Evolutionary conservation across 2,888 invertebrate genomes (phyloP).

Genomic region (Caenorhabditis japonica): DNA sequence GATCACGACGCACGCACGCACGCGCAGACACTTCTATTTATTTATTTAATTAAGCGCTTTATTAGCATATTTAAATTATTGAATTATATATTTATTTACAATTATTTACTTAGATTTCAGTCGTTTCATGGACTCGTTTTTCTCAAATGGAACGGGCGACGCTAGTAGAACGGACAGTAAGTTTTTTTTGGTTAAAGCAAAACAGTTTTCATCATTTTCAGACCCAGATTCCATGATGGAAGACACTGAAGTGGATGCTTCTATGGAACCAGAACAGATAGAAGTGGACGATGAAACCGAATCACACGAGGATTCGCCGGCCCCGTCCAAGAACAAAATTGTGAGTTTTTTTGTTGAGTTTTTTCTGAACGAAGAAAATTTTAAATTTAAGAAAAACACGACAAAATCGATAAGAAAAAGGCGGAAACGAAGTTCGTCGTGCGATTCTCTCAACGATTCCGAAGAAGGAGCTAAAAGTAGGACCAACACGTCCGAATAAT

Average conservation of each 20-base stretch:
- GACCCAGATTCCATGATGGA: neutral
- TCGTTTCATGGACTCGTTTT: too few relatives aligned
- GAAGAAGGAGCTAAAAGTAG: slow-evolving; percentile 1
- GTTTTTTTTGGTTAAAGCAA: too few relatives aligned
- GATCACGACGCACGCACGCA: too few relatives aligned
- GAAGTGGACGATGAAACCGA: slow-evolving; percentile 1
- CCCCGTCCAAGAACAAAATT: neutral
- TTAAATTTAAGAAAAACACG: neutral
- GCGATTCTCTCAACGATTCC: neutral
- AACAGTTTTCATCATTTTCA: neutral
- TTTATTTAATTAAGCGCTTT: too few relatives aligned
- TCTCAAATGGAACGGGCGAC: too few relatives aligned
- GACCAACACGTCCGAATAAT: neutral
- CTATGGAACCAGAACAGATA: neutral
- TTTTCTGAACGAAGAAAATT: too few relatives aligned
- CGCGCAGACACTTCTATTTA: too few relatives aligned
- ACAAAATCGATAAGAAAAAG: slow-evolving; percentile 1
- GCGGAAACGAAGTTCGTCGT: slow-evolving; percentile 28
- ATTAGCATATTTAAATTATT: too few relatives aligned
- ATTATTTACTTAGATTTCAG: too few relatives aligned
- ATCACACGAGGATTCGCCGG: neutral
- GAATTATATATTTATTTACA: too few relatives aligned
- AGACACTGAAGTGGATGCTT: slow-evolving; percentile 1
- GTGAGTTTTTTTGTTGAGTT: neutral
- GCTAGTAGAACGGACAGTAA: too few relatives aligned